A percentile compares a stretch with the other conserved stretches of the same genome.
Evolutionary conservation across 2,888 invertebrate genomes (phyloP).

Genomic region (Aplocera efformata): DNA sequence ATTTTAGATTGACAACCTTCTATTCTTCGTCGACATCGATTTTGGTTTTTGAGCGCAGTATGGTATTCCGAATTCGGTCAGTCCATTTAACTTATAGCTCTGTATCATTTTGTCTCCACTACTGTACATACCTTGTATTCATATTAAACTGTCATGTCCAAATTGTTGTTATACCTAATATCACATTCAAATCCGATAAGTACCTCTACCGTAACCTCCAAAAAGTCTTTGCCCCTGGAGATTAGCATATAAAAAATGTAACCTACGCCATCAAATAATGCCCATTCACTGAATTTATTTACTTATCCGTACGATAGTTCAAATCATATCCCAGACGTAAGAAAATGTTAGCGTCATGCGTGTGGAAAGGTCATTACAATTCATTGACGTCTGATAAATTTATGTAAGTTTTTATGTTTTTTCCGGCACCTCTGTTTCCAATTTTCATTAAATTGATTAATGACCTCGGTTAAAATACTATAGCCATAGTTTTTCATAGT

Average conservation of each 20-base stretch:
- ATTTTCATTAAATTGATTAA: no score
- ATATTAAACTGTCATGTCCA: background rate
- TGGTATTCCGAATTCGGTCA: no score
- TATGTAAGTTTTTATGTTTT: background rate
- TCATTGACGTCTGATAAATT: constrained; percentile 3
- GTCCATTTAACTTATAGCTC: no score
- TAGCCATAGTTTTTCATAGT: no score
- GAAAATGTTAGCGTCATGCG: constrained; percentile 2
- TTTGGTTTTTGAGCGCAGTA: no score
- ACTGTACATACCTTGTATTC: no score
- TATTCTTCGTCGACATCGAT: no score
- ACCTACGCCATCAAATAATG: constrained; percentile 23
- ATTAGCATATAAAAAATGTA: constrained; percentile 22
- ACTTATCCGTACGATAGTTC: constrained; percentile 18
- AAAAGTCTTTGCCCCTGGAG: constrained; percentile 20
- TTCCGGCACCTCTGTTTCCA: no score
- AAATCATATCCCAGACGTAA: constrained; percentile 17
- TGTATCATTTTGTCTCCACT: no score
- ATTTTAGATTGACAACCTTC: no score
- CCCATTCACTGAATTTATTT: constrained; percentile 25
- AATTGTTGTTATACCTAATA: no score
- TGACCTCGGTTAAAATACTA: no score
- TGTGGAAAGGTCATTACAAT: constrained; percentile 3
- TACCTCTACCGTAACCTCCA: constrained; percentile 14
- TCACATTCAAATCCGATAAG: constrained; percentile 1